Conservation (phyloP, 2,113 vertebrate species). For the Lycaon pictus region DNA sequence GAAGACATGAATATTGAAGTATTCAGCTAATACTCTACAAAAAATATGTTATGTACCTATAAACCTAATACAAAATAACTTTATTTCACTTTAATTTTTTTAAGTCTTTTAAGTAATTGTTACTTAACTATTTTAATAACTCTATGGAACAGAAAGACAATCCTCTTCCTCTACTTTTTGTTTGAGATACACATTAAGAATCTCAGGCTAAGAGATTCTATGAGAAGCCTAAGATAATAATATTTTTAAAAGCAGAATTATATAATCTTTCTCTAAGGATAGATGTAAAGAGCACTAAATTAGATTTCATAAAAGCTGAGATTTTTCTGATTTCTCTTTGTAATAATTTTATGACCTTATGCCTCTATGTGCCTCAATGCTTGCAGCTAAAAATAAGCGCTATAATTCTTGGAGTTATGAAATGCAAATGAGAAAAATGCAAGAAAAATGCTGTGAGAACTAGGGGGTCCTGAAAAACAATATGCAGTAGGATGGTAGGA, state of each 20-base stretch:
- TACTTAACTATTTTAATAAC: not conserved
- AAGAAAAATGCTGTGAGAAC: slow-evolving; percentile 40
- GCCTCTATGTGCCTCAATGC: not conserved
- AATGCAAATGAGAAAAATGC: slow-evolving; percentile 59
- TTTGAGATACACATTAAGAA: not conserved
- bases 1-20: not conserved
- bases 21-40: not conserved
- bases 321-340: not conserved
- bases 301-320: not conserved
- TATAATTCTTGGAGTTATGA: slow-evolving; percentile 57
- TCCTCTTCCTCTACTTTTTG: not conserved
- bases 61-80: not conserved
- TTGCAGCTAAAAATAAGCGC: slow-evolving; percentile 53
- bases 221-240: not conserved
- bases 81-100: slow-evolving; percentile 14
- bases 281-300: not conserved
- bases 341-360: slow-evolving; percentile 23
- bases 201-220: not conserved
- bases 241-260: not conserved
- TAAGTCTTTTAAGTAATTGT: not conserved
- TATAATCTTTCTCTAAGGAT: not conserved
- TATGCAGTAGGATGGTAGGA: not conserved
- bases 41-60: not conserved
- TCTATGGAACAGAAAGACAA: not conserved
- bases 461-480: not conserved